Percentiles rank a stretch among this genome's conserved stretches.
phyloP scores from a whole-genome alignment of 2,113 vertebrate species.

The Mirza zaza region DNA sequence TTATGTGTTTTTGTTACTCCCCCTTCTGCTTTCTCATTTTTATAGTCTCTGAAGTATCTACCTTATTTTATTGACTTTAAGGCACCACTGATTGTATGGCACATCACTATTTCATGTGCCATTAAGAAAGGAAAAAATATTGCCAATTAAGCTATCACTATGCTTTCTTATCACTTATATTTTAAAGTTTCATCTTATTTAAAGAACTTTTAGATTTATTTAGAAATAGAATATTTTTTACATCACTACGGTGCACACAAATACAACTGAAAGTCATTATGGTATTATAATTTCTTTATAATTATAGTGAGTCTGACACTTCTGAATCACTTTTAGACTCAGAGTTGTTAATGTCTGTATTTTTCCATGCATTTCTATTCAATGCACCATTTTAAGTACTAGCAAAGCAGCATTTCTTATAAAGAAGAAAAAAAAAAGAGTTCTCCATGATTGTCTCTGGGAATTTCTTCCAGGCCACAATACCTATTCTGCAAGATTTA shows the following conservation, averaged over 20 bases:
- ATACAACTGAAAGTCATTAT: background rate
- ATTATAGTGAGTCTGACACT: background rate
- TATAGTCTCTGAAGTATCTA: background rate
- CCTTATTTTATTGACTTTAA: background rate
- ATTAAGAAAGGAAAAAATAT: background rate
- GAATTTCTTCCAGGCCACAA: background rate
- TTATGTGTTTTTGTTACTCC: background rate
- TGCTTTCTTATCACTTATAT: background rate
- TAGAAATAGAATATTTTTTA: conserved; percentile 4
- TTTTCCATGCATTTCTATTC: background rate
- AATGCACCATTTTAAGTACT: background rate
- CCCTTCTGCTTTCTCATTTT: background rate
- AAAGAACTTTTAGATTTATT: background rate
- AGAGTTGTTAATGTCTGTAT: background rate
- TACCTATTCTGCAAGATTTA: background rate
- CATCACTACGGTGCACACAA: background rate
- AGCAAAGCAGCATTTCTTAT: conserved; percentile 10
- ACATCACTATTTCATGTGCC: background rate
- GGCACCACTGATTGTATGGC: background rate
- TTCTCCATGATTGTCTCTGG: background rate
- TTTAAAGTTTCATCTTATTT: conserved; percentile 13
- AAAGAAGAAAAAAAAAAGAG: background rate
- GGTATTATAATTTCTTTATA: background rate
- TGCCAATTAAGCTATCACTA: background rate
- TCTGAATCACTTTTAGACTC: background rate